These are phyloP conservation scores for Allolobophora icterica DNA, from an alignment of 2,888 invertebrate species.

Conservation along the genomic window DNA sequence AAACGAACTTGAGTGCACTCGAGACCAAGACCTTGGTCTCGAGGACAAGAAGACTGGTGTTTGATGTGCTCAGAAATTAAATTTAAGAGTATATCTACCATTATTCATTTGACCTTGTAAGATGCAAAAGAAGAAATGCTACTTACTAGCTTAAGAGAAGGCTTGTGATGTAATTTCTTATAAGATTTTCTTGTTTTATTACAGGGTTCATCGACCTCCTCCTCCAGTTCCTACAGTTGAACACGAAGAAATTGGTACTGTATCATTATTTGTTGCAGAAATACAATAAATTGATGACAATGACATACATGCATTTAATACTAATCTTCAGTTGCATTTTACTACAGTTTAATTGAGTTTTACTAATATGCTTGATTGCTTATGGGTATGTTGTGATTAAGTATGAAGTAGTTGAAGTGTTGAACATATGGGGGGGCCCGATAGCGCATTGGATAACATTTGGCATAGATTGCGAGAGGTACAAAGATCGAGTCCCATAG, in stretches of 20 bases:
- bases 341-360: neutral
- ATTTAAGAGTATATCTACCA: neutral
- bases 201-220: conserved; percentile 11
- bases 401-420: neutral
- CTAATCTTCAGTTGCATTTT: neutral
- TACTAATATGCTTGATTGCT: neutral
- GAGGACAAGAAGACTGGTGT: too few relatives aligned
- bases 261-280: neutral
- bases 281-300: neutral
- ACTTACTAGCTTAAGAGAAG: neutral
- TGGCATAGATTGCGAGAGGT: too few relatives aligned
- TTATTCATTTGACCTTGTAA: neutral
- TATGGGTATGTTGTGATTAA: neutral
- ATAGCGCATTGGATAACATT: too few relatives aligned
- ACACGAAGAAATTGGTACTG: neutral
- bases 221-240: neutral
- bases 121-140: neutral
- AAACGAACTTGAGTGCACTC: too few relatives aligned
- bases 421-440: too few relatives aligned
- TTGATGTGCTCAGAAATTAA: neutral
- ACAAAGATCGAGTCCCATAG: too few relatives aligned
- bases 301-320: neutral
- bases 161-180: neutral
- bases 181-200: neutral
- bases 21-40: too few relatives aligned